phyloP scores from a whole-genome alignment of 2,888 invertebrate genomes.

The Thecophora atra region DNA sequence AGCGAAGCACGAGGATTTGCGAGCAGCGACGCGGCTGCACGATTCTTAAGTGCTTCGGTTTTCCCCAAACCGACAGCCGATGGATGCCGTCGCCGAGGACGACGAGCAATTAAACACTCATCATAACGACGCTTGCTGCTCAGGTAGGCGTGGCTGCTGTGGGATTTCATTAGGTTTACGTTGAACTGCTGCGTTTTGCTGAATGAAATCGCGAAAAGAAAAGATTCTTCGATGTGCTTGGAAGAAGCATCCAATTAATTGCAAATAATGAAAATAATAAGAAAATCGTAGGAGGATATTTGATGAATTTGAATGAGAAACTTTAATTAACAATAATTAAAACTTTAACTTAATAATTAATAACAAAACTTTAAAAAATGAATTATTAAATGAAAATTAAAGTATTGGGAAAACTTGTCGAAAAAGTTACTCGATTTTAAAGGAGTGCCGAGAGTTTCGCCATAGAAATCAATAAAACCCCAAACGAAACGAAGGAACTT shows the following conservation, averaged over 20 bases:
- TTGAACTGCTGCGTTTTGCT: slow-evolving; percentile 46
- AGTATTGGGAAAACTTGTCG: background rate
- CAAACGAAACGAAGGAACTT: background rate
- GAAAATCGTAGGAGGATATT: no score
- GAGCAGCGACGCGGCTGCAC: background rate
- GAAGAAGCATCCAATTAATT: no score
- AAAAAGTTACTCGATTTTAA: background rate
- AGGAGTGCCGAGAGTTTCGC: background rate
- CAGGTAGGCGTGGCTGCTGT: background rate
- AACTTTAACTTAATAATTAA: background rate
- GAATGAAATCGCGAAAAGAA: slow-evolving; percentile 7
- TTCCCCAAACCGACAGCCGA: background rate
- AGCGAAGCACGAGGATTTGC: slow-evolving; percentile 2
- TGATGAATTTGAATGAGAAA: no score
- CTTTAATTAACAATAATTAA: background rate
- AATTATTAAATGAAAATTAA: background rate
- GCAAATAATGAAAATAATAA: no score
- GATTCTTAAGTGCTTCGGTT: slow-evolving; percentile 17
- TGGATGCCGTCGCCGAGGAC: background rate
- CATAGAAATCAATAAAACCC: slow-evolving; percentile 19
- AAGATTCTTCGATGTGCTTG: background rate
- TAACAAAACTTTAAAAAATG: background rate
- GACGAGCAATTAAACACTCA: background rate
- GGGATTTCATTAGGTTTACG: slow-evolving; percentile 51
- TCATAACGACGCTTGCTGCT: slow-evolving; percentile 12